Evolutionary conservation across 92 coral and sea anemone genomes (phyloP).

Genomic region (Parazoanthus swiftii): DNA sequence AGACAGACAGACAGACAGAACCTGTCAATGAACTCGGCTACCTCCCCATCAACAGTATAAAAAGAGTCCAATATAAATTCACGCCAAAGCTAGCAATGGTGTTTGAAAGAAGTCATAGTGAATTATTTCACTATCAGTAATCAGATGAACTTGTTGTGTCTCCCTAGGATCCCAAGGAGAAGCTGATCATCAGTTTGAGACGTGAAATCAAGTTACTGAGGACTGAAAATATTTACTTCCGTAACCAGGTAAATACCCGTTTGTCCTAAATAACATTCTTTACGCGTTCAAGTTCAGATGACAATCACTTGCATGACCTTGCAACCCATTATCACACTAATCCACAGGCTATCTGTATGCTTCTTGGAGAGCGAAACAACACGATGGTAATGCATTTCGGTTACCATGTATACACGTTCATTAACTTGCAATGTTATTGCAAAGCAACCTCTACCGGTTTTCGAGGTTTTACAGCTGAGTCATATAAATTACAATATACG

Average conservation of each 20-base stretch:
- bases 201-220: slow-evolving; percentile 93
- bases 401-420: no score
- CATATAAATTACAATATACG: no score
- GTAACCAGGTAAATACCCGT: slow-evolving; percentile 71
- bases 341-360: background rate
- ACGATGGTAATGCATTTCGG: background rate
- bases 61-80: no score
- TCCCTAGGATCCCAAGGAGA: slow-evolving; percentile 92
- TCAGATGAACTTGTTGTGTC: background rate
- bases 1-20: no score
- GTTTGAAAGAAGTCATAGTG: background rate
- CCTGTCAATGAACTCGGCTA: no score
- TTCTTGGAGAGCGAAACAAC: background rate
- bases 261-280: no score
- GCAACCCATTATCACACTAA: background rate
- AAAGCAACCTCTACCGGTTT: no score
- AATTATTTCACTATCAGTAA: background rate
- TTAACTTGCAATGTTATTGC: no score
- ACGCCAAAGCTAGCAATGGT: no score
- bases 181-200: slow-evolving; percentile 80
- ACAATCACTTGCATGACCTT: background rate
- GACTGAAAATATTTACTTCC: slow-evolving; percentile 90
- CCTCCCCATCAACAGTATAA: no score
- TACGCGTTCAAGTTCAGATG: background rate
- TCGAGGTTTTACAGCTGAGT: no score